Conservation (phyloP, 2,113 vertebrate species). For the Epinephelus cyanopodus region DNA sequence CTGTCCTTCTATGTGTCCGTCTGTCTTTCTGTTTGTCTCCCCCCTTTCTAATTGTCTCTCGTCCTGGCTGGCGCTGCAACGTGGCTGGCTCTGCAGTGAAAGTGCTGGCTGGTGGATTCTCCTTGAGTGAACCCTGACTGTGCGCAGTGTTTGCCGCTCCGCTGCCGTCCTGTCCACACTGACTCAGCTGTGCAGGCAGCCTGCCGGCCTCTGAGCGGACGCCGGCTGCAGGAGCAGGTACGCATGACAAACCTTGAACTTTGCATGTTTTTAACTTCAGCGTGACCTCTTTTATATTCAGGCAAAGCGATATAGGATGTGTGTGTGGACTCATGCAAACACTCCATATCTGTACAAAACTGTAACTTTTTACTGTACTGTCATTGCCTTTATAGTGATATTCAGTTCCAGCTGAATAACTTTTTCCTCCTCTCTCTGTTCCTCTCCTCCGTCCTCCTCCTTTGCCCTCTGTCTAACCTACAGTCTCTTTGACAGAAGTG, state of each 20-base stretch:
- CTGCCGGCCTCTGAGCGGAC: constrained; percentile 50
- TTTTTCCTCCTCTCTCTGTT: constrained; percentile 1
- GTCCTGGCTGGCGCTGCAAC: constrained; percentile 67
- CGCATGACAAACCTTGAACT: constrained; percentile 29
- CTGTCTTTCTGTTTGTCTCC: constrained; percentile 30
- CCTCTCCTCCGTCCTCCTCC: not conserved
- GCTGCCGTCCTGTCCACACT: constrained; percentile 81
- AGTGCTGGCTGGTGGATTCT: constrained; percentile 77
- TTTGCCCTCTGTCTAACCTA: constrained; percentile 64
- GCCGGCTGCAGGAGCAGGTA: constrained; percentile 70
- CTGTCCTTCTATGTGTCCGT: constrained; percentile 33
- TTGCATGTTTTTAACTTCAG: not conserved
- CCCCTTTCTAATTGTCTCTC: constrained; percentile 56
- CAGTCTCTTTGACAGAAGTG: constrained; percentile 48
- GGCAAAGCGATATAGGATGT: not conserved
- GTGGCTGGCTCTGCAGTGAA: constrained; percentile 80
- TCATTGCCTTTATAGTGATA: not conserved
- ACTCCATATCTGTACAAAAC: not conserved
- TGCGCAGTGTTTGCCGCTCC: constrained; percentile 77
- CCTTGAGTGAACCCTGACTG: constrained; percentile 82
- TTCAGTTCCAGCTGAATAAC: constrained; percentile 5
- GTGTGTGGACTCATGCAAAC: not conserved
- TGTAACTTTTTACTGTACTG: constrained; percentile 16
- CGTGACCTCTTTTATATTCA: not conserved
- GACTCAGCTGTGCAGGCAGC: constrained; percentile 77